Conservation (phyloP, 2,113 vertebrate genomes). For the Hemibagrus wyckioides region DNA sequence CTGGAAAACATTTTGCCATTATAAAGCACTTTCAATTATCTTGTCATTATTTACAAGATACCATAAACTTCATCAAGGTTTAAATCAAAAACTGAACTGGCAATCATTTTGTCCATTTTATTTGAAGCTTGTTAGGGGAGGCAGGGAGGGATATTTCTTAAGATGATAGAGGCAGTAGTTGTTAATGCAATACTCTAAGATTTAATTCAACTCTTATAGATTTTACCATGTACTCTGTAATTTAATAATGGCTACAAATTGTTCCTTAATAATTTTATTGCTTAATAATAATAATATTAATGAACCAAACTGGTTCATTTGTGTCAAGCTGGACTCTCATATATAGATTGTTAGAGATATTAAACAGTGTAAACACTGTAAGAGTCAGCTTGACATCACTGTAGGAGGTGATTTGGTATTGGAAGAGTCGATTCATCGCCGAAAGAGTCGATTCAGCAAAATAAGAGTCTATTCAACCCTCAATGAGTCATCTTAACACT, state of each 20-base stretch:
- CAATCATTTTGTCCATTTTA: background rate
- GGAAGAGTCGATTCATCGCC: background rate
- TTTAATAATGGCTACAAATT: background rate
- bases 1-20: background rate
- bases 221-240: background rate
- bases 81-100: background rate
- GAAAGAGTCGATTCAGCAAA: too few relatives aligned
- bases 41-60: background rate
- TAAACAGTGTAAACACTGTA: background rate
- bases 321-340: background rate
- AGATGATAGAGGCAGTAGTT: background rate
- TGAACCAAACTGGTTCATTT: background rate
- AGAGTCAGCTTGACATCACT: background rate
- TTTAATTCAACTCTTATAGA: background rate
- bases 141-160: background rate
- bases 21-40: background rate
- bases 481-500: background rate
- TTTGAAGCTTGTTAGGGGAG: background rate
- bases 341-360: background rate
- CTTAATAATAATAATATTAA: background rate
- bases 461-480: background rate
- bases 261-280: background rate
- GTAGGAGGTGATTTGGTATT: background rate
- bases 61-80: background rate
- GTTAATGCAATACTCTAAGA: background rate